Evolutionary conservation across 2,888 invertebrate genomes (phyloP).

Genomic region (Tachina lurida): DNA sequence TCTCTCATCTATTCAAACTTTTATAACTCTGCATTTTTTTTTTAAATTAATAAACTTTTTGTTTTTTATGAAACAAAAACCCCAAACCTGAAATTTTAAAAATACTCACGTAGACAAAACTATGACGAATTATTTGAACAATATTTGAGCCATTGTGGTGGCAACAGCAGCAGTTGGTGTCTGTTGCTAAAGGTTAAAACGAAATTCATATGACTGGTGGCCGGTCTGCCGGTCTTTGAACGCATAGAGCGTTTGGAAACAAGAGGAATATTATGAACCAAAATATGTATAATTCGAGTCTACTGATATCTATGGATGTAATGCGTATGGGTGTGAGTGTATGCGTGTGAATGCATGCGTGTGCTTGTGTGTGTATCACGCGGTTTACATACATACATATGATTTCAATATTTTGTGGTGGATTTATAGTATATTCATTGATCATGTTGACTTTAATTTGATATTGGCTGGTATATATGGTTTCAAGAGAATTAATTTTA

Average conservation of each 20-base stretch:
- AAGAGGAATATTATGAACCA: slow-evolving; percentile 33
- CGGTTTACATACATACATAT: slow-evolving; percentile 9
- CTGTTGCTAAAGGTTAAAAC: slow-evolving; percentile 50
- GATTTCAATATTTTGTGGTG: slow-evolving; percentile 43
- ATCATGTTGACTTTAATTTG: slow-evolving; percentile 51
- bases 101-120: slow-evolving; percentile 42
- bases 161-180: slow-evolving; percentile 47
- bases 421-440: slow-evolving; percentile 32
- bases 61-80: slow-evolving; percentile 4
- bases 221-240: slow-evolving; percentile 10
- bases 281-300: slow-evolving; percentile 13
- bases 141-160: slow-evolving; percentile 41
- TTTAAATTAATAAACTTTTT: not conserved
- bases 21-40: slow-evolving; percentile 16
- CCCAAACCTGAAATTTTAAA: slow-evolving; percentile 49
- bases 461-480: slow-evolving; percentile 38
- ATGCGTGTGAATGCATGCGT: not conserved
- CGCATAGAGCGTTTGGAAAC: slow-evolving; percentile 26
- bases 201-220: slow-evolving; percentile 21
- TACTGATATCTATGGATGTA: not conserved
- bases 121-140: slow-evolving; percentile 60
- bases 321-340: not conserved
- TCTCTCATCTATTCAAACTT: not conserved
- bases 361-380: not conserved
- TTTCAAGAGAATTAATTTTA: slow-evolving; percentile 49